Evolutionary conservation across 2,113 vertebrate genomes (phyloP), one percentile per base, ranked within the genome.

Genomic region (Coryphaenoides rupestris): DNA sequence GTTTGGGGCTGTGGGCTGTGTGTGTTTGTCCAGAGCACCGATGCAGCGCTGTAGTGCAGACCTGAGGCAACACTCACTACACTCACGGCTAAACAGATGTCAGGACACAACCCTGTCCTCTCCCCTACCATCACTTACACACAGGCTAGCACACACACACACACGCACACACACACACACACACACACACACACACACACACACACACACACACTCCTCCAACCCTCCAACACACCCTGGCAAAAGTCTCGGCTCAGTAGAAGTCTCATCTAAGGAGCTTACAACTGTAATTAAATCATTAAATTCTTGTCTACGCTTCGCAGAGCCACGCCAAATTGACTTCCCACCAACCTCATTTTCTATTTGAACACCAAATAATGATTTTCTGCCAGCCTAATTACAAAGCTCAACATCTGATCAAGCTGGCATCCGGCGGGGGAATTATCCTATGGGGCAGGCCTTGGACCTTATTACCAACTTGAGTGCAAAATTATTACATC

Each of bases 231-330:
- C 3, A 7, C 86, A 84, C 86, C 83, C 84, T 71, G 68, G 68
- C 62, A 78, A 80, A 82, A 86, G 85, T 89, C 92, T 93, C 83
- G 87, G 90, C 91, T 94, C 93, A 90, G 91, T 94, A 95, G 91
- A 90, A 95, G 92, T 92, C 93, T 95, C 92, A 95, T 96, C 94
- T 92, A 90, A 93, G 94, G 92, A 95, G 94, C 94, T 96, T 94
- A 95, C 94, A 95, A 94, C 92, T 93, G 92, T 95, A 94, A 96
- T 96, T 96, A 95, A 96, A 96, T 96, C 94, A 96, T 96, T 96
- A 96, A 94, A 95, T 94, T 94, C 92, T 94, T 95, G 94, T 92
- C 92, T 92, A 91, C 88, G 92, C 92, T 93, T 93, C 91, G 92
- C 90, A 92, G 92, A 92, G 92, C 92, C 87, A 84, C 79, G 87